A percentile compares a stretch with the other conserved stretches of the same genome.
Evolutionary conservation across 2,888 invertebrate genomes (phyloP).

Genomic region (Sphaerophoria rueppellii): DNA sequence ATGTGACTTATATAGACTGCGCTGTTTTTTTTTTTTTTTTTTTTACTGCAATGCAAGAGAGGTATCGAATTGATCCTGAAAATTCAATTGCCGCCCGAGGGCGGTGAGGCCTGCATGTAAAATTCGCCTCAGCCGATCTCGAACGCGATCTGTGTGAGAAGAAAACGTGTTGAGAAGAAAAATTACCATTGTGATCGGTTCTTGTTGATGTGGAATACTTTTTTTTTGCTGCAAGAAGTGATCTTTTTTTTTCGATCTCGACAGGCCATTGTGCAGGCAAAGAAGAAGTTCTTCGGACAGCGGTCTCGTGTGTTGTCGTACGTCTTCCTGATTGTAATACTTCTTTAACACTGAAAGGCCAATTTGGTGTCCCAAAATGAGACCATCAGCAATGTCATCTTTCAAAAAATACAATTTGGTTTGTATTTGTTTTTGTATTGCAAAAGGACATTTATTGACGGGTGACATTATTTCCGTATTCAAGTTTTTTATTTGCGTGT

Average conservation of each 20-base stretch:
- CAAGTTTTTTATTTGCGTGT: slow-evolving; percentile 59
- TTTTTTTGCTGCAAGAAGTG: background rate
- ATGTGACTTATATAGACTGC: slow-evolving; percentile 70
- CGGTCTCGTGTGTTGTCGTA: slow-evolving; percentile 35
- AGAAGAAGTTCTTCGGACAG: slow-evolving; percentile 30
- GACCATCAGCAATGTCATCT: slow-evolving; percentile 49
- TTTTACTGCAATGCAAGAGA: background rate
- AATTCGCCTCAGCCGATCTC: slow-evolving; percentile 16
- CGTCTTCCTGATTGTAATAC: slow-evolving; percentile 49
- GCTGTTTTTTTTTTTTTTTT: slow-evolving; percentile 27
- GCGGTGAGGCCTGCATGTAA: slow-evolving; percentile 24
- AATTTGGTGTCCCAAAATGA: slow-evolving; percentile 47
- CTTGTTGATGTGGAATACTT: background rate
- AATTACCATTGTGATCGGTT: slow-evolving; percentile 65
- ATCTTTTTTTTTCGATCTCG: slow-evolving; percentile 8
- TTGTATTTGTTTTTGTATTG: background rate
- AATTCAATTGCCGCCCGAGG: slow-evolving; percentile 53
- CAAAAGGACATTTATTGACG: slow-evolving; percentile 38
- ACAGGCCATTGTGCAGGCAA: slow-evolving; percentile 36
- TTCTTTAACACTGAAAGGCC: slow-evolving; percentile 27
- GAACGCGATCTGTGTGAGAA: slow-evolving; percentile 48
- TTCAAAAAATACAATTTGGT: slow-evolving; percentile 24
- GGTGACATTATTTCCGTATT: slow-evolving; percentile 61
- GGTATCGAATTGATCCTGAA: slow-evolving; percentile 50
- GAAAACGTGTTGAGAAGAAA: slow-evolving; percentile 66